These are phyloP conservation scores for Oncopodura yosiiana DNA, from an alignment of 1,140 invertebrate species.

Conservation along the genomic window DNA sequence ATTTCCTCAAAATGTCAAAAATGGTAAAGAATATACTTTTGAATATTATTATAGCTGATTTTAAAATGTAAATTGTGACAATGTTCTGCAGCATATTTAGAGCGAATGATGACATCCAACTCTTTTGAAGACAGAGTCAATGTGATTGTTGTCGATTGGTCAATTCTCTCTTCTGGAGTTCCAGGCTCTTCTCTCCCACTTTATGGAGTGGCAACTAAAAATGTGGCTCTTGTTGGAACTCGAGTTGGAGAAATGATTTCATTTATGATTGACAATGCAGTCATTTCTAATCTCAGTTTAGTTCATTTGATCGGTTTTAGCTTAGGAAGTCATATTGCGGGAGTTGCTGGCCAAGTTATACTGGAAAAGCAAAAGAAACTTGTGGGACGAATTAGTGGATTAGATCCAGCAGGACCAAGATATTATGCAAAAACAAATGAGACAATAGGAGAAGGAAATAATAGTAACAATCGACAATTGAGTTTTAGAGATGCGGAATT, in stretches of 20 bases:
- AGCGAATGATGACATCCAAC: too few species aligned
- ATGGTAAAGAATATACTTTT: too few species aligned
- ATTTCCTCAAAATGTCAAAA: too few species aligned
- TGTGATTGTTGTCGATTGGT: neutral
- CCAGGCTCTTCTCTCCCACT: neutral
- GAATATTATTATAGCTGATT: neutral
- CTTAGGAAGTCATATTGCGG: slow-evolving; percentile 3
- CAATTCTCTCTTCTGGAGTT: neutral
- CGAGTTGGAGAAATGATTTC: neutral
- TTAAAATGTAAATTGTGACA: neutral
- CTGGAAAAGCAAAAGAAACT: neutral
- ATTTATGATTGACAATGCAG: neutral
- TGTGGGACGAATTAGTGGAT: neutral
- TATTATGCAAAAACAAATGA: too few species aligned
- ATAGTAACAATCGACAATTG: too few species aligned
- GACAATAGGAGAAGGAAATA: too few species aligned
- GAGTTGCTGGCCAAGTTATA: slow-evolving; percentile 3
- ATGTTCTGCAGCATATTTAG: neutral
- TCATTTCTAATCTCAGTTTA: neutral
- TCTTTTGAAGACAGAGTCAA: neutral
- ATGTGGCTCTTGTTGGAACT: neutral
- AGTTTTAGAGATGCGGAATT: slow-evolving; percentile 9
- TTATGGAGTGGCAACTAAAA: neutral
- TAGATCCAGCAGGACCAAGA: slow-evolving; percentile 6
- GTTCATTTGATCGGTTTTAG: slow-evolving; percentile 8